Evolutionary conservation across 2,113 vertebrate species (phyloP), one percentile per base, ranked within the genome.

Genomic region (Solenodon paradoxus): DNA sequence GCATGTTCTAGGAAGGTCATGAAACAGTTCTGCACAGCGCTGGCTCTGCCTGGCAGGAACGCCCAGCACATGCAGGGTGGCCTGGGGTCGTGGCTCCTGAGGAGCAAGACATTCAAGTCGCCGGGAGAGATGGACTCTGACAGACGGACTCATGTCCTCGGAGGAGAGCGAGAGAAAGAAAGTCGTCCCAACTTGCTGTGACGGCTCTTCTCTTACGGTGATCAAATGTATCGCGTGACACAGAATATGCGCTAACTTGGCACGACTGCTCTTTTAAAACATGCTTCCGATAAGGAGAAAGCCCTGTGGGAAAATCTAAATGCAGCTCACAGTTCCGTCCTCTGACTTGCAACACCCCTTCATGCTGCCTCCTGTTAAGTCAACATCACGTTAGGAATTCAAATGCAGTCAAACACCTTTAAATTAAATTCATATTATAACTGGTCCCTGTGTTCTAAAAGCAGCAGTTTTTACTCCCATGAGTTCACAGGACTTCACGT

Each of bases 401-500:
- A 90, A 82, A 32, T 30, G 19, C 64, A 53, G 3, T 16, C 81
- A 0, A 59, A 8, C 2, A 57, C 6, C 87, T 92, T 96, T 93
- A 89, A n/a, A 86, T 92, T 72, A 68, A 30, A 45, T 8, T 88
- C 86, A 89, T 22, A 97, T 12, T 74, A 83, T 88, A n/a, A 93
- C 72, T 96, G 38, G 77, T 82, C 63, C 83, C 42, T 49, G 51
- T 72, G 32, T 1, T 53, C 49, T 64, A 64, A 85, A 45, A 77
- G 47, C 32, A 91, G 80, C 92, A 88, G 59, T 47, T 17, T 83
- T 68, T 63, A 85, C 53, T 61, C 30, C 30, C 24, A 59, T 83
- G 74, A 74, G 12, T 35, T 38, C n/a, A n/a, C n/a, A n/a, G n/a
- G n/a, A n/a, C n/a, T n/a, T n/a, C n/a, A n/a, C n/a, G n/a, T n/a